Evolutionary conservation across 1,140 invertebrate species (phyloP), one percentile per base, ranked within the genome.

Genomic region (Drosophila kanapiae): DNA sequence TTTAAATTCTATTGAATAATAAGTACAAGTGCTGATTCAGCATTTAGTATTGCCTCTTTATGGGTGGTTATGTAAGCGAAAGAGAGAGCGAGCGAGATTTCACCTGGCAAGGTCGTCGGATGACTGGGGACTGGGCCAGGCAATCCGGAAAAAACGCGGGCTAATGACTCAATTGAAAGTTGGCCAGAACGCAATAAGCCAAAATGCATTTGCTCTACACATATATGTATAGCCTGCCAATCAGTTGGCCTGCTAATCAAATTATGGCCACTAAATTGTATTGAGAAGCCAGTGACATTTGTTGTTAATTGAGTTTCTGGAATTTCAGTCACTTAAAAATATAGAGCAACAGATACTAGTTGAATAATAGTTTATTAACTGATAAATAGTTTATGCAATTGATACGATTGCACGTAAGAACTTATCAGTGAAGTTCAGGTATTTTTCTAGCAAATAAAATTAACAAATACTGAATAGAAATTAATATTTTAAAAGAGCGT

Each of bases 131-230:
- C 65, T 54, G 48, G 67, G 62, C 62, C 67, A 59, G 67, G 67
- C 67, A 58, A 58, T 16, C 65, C 65, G 51, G 65, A 54, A 53
- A 53, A 38, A 53, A n/a, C n/a, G 11, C n/a, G n/a, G 9, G 40
- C 68, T 56, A 38, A 42, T 47, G 45, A 37, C 38, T 60, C 67
- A 74, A 80, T 62, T 57, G 48, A 79, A 80, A 69, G 58, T 63
- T 69, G 62, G 71, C 71, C 71, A 80, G 70, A 80, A 80, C 77
- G 70, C 77, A 80, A 57, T 38, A 40, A n/a, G 54, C 38, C 31
- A 38, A 58, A 58, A 72, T 69, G 61, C 14, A 57, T 37, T 42
- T 76, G 42, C 27, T 45, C 23, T n/a, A 37, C 33, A 57, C 13
- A 18, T 11, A 4, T 33, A 8, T 35, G 18, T 51, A 35, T 2